Conservation (phyloP, 2,797 vertebrate species). For the Carapus acus region DNA sequence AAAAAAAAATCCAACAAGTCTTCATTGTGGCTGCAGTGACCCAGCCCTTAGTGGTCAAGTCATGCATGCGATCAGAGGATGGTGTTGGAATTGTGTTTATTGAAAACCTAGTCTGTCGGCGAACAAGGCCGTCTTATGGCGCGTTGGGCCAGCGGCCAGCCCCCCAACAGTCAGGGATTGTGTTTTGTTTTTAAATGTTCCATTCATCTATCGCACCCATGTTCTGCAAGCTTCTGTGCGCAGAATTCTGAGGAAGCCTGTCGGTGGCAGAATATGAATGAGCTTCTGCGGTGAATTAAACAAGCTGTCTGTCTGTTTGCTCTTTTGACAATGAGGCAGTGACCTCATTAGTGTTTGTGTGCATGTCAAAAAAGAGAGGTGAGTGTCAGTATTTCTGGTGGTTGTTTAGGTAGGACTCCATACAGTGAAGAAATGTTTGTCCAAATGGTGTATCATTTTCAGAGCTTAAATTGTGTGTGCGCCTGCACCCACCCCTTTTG, state of each 20-base stretch:
- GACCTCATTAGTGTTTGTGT: slow-evolving; percentile 56
- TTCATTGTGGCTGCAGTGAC: slow-evolving; percentile 37
- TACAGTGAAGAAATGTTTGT: background rate
- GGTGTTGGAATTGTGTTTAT: slow-evolving; percentile 70
- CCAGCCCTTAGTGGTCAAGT: slow-evolving; percentile 54
- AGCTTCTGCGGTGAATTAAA: slow-evolving; percentile 51
- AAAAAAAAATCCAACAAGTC: slow-evolving; percentile 22
- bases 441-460: no score
- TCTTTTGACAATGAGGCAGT: slow-evolving; percentile 49
- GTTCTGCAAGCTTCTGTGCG: slow-evolving; percentile 66
- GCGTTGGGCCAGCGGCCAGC: slow-evolving; percentile 63
- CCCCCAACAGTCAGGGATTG: slow-evolving; percentile 71
- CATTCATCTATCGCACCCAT: slow-evolving; percentile 73
- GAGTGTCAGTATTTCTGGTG: slow-evolving; percentile 23
- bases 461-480: no score
- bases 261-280: slow-evolving; percentile 68
- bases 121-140: slow-evolving; percentile 71
- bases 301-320: slow-evolving; percentile 37
- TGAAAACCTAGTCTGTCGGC: slow-evolving; percentile 64
- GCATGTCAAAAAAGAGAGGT: slow-evolving; percentile 39
- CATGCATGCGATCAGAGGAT: slow-evolving; percentile 51
- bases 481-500: no score
- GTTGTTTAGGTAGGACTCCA: slow-evolving; percentile 3
- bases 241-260: slow-evolving; percentile 62
- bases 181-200: slow-evolving; percentile 76